These are phyloP conservation scores for Anser brachyrhynchus DNA, from an alignment of 2,113 vertebrate genomes.

Conservation along the genomic window DNA sequence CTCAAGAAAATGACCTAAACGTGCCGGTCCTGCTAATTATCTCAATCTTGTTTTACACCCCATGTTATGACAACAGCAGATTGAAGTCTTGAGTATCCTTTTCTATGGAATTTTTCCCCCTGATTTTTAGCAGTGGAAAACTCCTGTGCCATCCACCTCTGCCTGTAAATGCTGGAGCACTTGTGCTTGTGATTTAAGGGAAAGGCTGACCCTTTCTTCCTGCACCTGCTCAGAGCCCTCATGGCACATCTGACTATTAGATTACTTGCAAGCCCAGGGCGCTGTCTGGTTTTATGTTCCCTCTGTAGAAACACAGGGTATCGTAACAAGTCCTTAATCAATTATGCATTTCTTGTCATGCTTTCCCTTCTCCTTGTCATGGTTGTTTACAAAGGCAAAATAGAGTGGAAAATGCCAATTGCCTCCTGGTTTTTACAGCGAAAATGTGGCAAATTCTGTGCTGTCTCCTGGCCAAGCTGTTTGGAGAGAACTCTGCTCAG, in stretches of 20 bases:
- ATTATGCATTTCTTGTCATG: conserved; percentile 41
- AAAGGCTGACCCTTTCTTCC: not conserved
- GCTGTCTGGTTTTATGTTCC: conserved; percentile 13
- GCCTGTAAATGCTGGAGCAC: not conserved
- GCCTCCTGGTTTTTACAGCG: not conserved
- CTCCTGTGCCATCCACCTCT: not conserved
- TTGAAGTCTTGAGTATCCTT: not conserved
- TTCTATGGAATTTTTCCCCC: not conserved
- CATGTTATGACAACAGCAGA: not conserved
- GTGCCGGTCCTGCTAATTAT: not conserved
- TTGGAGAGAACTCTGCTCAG: not conserved
- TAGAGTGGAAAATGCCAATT: not conserved
- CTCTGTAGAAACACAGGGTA: not conserved
- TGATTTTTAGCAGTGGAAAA: not conserved
- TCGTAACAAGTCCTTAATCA: not conserved
- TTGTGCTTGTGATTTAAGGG: not conserved
- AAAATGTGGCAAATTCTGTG: not conserved
- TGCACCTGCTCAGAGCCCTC: conserved; percentile 58
- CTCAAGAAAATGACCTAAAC: not conserved
- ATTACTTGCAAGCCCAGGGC: not conserved
- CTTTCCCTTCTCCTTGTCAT: not conserved
- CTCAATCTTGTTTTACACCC: not conserved
- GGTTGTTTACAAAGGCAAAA: not conserved
- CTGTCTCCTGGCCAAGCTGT: not conserved
- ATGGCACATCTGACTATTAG: not conserved